phyloP scores from a whole-genome alignment of 1,140 invertebrate species.

The Bradysia coprophila region DNA sequence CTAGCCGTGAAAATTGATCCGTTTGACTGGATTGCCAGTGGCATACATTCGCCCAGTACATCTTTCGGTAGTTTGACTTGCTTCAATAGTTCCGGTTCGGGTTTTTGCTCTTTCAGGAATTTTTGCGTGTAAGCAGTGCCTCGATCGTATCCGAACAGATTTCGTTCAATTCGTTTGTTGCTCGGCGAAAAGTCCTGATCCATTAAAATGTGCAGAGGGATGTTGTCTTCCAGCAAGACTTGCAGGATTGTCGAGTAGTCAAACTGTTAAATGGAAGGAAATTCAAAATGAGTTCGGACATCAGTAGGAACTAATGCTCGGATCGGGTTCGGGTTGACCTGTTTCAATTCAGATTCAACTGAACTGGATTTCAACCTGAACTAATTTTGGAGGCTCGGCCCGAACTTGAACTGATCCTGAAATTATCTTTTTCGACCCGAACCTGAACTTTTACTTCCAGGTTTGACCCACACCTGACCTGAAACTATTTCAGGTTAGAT shows the following conservation, averaged over 20 bases:
- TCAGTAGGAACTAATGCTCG: conserved; percentile 2
- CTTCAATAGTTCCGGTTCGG: conserved; percentile 43
- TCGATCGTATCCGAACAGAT: conserved; percentile 60
- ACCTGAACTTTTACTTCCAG: no score
- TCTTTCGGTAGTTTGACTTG: conserved; percentile 56
- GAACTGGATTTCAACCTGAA: no score
- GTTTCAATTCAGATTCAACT: no score
- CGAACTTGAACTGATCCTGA: no score
- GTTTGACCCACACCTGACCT: no score
- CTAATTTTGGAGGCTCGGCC: no score
- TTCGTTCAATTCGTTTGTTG: conserved; percentile 45
- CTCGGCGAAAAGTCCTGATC: conserved; percentile 54
- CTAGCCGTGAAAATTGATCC: conserved; percentile 48
- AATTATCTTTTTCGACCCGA: no score
- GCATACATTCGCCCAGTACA: conserved; percentile 56
- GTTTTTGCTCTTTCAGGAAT: conserved; percentile 40
- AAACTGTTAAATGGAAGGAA: conserved; percentile 29
- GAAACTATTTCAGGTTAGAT: no score
- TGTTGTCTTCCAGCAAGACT: conserved; percentile 55
- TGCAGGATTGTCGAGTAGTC: conserved; percentile 62
- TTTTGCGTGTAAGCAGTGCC: conserved; percentile 56
- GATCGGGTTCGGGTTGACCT: no score
- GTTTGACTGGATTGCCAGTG: conserved; percentile 64
- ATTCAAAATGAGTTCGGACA: not conserved
- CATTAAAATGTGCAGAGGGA: conserved; percentile 68